phyloP scores from a whole-genome alignment of 2,113 vertebrate genomes.

The Anoplopoma fimbria region DNA sequence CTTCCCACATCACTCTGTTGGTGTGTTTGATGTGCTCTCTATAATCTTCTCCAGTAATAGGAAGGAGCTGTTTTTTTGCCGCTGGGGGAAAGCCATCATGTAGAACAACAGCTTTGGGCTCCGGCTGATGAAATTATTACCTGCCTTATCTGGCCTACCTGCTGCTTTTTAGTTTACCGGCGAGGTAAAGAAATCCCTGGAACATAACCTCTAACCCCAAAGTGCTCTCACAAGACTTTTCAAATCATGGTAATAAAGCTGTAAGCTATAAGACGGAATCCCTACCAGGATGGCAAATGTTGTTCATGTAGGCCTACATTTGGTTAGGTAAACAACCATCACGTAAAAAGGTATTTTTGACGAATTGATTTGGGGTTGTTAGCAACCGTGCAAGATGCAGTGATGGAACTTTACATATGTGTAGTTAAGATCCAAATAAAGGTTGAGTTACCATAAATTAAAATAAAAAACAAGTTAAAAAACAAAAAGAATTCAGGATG shows the following conservation, averaged over 20 bases:
- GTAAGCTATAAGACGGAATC: background rate
- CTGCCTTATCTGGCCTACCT: conserved; percentile 54
- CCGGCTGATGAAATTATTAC: conserved; percentile 62
- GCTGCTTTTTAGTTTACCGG: conserved; percentile 54
- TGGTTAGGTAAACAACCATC: background rate
- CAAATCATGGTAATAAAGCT: background rate
- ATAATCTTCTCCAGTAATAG: conserved; percentile 37
- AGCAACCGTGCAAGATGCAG: no score
- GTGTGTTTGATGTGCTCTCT: conserved; percentile 53
- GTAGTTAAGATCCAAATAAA: no score
- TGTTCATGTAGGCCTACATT: background rate
- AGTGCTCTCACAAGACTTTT: background rate
- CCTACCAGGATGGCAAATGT: background rate
- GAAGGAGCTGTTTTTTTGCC: conserved; percentile 26
- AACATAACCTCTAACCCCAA: conserved; percentile 29
- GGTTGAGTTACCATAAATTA: no score
- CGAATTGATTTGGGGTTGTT: background rate
- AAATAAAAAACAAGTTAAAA: no score
- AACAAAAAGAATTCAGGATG: no score
- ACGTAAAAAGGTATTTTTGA: background rate
- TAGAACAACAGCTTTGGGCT: conserved; percentile 63
- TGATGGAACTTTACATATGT: no score
- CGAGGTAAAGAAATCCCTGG: conserved; percentile 53
- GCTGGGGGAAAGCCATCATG: conserved; percentile 49
- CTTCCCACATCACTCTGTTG: conserved; percentile 16